Evolutionary conservation across 2,888 invertebrate species (phyloP).

Genomic region (Caenorhabditis sp.): DNA sequence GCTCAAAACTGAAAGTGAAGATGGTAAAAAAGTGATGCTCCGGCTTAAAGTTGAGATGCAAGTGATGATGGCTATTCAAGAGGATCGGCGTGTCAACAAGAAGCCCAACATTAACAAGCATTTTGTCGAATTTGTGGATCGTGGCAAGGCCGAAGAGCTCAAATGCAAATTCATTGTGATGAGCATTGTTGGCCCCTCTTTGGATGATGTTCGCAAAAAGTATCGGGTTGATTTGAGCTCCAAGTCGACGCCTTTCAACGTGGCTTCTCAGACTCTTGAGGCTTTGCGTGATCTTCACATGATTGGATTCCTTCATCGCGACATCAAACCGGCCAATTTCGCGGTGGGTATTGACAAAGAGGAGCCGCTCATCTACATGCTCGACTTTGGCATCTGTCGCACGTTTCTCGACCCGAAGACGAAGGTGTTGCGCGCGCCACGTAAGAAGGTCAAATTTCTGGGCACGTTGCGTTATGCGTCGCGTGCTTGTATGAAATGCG

Average conservation of each 20-base stretch:
- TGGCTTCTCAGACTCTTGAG: constrained; percentile 34
- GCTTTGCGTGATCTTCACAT: constrained; percentile 38
- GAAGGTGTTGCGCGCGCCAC: constrained; percentile 10
- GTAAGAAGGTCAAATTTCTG: constrained; percentile 44
- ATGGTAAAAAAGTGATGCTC: constrained; percentile 40
- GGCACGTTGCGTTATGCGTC: constrained; percentile 48
- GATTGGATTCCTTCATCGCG: constrained; percentile 48
- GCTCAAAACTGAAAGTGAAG: constrained; percentile 49
- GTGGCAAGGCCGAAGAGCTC: constrained; percentile 37
- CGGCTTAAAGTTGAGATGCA: constrained; percentile 48
- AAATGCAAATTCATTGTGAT: constrained; percentile 51
- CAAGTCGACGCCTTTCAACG: constrained; percentile 19
- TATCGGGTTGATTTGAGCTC: constrained; percentile 15
- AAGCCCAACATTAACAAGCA: constrained; percentile 5
- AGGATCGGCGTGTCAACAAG: constrained; percentile 10
- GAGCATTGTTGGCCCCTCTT: constrained; percentile 46
- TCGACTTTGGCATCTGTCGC: constrained; percentile 37
- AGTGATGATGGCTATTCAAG: constrained; percentile 25
- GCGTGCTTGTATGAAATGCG: constrained; percentile 33
- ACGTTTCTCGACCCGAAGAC: constrained; percentile 6
- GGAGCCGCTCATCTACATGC: constrained; percentile 26
- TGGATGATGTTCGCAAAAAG: constrained; percentile 45
- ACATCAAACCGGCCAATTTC: constrained; percentile 50
- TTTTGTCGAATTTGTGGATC: constrained; percentile 48
- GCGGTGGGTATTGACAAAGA: constrained; percentile 34